phyloP scores from a whole-genome alignment of 2,888 invertebrate species.

The Nomada ferruginata region DNA sequence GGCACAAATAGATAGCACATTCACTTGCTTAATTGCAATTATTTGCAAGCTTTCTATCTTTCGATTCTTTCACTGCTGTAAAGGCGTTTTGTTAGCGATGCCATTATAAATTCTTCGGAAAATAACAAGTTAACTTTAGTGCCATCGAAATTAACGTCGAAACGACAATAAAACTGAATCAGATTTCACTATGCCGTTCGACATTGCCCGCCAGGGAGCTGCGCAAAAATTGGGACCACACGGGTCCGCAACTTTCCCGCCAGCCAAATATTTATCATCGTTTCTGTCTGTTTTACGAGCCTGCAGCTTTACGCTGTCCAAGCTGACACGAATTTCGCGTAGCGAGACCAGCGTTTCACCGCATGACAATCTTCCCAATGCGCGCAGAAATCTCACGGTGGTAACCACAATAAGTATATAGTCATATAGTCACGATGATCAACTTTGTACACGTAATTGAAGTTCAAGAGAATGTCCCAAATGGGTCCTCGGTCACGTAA shows the following conservation, averaged over 20 bases:
- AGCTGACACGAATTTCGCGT: slow-evolving; percentile 31
- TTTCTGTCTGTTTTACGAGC: slow-evolving; percentile 48
- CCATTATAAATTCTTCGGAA: background rate
- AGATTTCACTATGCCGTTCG: background rate
- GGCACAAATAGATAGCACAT: no score
- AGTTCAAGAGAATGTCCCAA: slow-evolving; percentile 24
- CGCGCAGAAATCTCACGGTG: background rate
- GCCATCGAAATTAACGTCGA: background rate
- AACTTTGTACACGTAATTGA: background rate
- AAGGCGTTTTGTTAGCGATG: background rate
- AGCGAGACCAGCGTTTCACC: background rate
- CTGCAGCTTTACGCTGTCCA: slow-evolving; percentile 39
- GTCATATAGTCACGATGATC: background rate
- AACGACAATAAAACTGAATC: background rate
- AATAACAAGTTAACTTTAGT: background rate
- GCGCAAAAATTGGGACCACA: slow-evolving; percentile 14
- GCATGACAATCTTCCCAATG: background rate
- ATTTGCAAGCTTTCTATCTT: slow-evolving; percentile 17
- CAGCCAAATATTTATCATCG: slow-evolving; percentile 43
- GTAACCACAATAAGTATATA: background rate
- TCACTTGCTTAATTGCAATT: no score
- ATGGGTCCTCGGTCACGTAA: slow-evolving; percentile 71
- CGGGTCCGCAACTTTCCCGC: background rate
- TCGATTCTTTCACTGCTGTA: background rate
- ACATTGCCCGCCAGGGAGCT: background rate